Evolutionary conservation across 2,888 invertebrate genomes (phyloP).

Genomic region (Metacarcinus magister): DNA sequence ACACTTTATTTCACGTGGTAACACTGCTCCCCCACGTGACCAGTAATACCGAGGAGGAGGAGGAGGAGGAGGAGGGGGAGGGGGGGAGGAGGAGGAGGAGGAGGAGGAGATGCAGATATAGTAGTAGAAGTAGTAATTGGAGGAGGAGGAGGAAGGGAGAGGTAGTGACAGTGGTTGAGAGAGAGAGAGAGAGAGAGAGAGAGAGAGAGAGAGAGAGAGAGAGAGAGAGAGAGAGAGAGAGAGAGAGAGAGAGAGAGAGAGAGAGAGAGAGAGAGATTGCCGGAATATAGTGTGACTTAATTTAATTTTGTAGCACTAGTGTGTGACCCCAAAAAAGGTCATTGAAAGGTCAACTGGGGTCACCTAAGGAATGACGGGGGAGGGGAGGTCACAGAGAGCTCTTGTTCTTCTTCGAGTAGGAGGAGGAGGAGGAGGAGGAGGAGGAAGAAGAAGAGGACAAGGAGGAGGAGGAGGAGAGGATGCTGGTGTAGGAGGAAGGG

Average conservation of each 20-base stretch:
- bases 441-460: not conserved
- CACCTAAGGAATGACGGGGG: not conserved
- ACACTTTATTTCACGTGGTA: not conserved
- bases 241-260: not conserved
- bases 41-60: not conserved
- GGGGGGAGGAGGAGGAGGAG: not conserved
- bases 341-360: not conserved
- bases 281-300: not conserved
- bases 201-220: constrained; percentile 52
- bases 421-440: not conserved
- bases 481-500: not conserved
- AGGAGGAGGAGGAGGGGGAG: not conserved
- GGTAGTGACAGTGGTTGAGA: not conserved
- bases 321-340: not conserved
- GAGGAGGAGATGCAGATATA: not conserved
- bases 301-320: not conserved
- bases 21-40: not conserved
- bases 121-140: not conserved
- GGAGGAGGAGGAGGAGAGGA: not conserved
- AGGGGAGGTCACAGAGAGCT: constrained; percentile 17
- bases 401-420: not conserved
- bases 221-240: constrained; percentile 41
- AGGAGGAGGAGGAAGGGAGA: not conserved
- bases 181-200: constrained; percentile 53
- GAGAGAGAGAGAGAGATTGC: not conserved